Conservation (phyloP, 2,888 invertebrate species). For the Dysmachus trigonus region DNA sequence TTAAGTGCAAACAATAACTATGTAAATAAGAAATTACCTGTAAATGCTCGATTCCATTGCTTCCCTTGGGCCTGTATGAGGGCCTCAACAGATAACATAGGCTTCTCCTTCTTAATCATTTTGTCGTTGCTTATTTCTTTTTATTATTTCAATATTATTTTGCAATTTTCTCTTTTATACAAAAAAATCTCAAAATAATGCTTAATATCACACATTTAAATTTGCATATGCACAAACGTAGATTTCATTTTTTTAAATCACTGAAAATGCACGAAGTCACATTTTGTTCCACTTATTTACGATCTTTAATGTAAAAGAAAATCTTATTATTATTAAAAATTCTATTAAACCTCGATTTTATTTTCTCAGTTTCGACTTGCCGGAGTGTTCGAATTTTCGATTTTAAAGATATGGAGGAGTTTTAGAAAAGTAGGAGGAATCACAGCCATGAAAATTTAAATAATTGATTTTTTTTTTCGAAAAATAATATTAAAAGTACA, state of each 20-base stretch:
- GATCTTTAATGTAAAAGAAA: background rate
- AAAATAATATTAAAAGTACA: no score
- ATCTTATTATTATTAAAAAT: background rate
- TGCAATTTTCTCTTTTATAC: slow-evolving; percentile 10
- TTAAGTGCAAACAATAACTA: background rate
- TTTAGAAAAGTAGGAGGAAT: no score
- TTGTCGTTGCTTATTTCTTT: slow-evolving; percentile 39
- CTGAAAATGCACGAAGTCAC: slow-evolving; percentile 14
- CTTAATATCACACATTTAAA: slow-evolving; percentile 34
- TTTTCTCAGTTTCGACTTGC: background rate
- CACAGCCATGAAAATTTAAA: background rate
- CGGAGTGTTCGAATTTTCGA: background rate
- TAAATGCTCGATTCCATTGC: slow-evolving; percentile 51
- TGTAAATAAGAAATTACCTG: slow-evolving; percentile 48
- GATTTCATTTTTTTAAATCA: background rate
- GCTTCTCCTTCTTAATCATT: slow-evolving; percentile 54
- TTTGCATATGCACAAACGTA: background rate
- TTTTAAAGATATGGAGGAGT: no score
- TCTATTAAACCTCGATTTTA: background rate
- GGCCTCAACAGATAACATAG: slow-evolving; percentile 53
- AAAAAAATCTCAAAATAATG: slow-evolving; percentile 37
- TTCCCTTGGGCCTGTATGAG: slow-evolving; percentile 53
- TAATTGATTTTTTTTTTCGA: background rate
- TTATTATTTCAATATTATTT: slow-evolving; percentile 38
- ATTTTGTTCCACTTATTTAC: slow-evolving; percentile 12